Base-by-base conservation (phyloP, 2,113 vertebrate species). In the Hirundichthys speculiger region DNA sequence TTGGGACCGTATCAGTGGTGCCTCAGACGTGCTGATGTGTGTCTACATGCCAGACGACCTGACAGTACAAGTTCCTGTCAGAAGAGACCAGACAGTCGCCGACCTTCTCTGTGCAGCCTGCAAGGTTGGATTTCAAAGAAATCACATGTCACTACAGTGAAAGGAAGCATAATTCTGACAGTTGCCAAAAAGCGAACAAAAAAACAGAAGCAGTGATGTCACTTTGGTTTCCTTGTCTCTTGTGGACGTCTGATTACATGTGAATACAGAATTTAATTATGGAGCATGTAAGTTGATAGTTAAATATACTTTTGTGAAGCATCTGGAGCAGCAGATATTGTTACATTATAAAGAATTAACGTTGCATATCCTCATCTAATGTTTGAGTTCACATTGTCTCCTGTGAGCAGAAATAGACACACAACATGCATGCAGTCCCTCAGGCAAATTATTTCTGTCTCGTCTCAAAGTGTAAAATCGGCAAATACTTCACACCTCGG, bases 41-140 rank as follows among this genome's bases (percentile, higher is more conserved):
- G 74, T 98, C 64, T 86, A 93, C 84, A 96, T 96, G 86, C 94
- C 91, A 41, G 94, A 95, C 0, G 83, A 88, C 41, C 93, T 93
- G 76, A 92, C 88, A 3, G 90, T 96, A 40, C 92, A 91, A 0
- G 82, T 98, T 65, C 84, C 83, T 2, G 73, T 97, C 62, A 95
- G 92, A 65, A 87, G 87, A 20, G 94, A 96, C 30, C 93, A 96
- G 86, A 94, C 81, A 8, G 94, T 94, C 9, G 90, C 93, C 34
- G 95, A 98, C 68, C 84, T 98, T 77, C 86, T 98, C 79, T 82
- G 88, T 38, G 69, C 93, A 73, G 95, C 94, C 0, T 98, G 96
- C 93, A 95, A 96, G 96, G 97, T 98, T 88, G 50, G 69, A 1
- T 61, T 76, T 54, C 58, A 61, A 38, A 42, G 46, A 77, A 76